Evolutionary conservation across 2,888 invertebrate genomes (phyloP).

Genomic region (Matsumyia berberina): DNA sequence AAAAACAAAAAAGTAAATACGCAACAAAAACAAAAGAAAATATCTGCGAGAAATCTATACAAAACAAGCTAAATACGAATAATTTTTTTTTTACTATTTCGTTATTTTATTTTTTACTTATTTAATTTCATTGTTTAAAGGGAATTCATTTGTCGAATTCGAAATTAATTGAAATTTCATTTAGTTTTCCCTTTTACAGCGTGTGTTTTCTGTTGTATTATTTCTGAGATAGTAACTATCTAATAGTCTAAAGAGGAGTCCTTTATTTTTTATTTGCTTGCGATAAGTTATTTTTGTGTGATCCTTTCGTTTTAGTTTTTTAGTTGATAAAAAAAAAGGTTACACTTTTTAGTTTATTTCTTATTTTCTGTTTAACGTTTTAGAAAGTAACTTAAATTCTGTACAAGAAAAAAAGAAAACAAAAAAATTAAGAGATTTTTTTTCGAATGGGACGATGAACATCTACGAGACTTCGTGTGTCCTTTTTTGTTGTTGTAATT

Average conservation of each 20-base stretch:
- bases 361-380: conserved; percentile 40
- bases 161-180: conserved; percentile 17
- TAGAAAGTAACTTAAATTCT: conserved; percentile 27
- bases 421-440: conserved; percentile 19
- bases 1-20: conserved; percentile 78
- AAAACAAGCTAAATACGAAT: conserved; percentile 54
- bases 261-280: conserved; percentile 76
- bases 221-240: conserved; percentile 57
- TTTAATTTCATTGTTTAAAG: conserved; percentile 29
- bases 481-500: conserved; percentile 77
- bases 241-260: conserved; percentile 69
- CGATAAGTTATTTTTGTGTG: conserved; percentile 64
- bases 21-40: conserved; percentile 65
- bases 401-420: conserved; percentile 23
- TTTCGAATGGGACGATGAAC: conserved; percentile 54
- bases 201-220: conserved; percentile 45
- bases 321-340: conserved; percentile 46
- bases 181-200: conserved; percentile 51
- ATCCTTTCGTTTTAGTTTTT: conserved; percentile 71
- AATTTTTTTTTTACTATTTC: conserved; percentile 37
- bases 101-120: conserved; percentile 20
- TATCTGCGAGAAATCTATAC: conserved; percentile 59
- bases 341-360: conserved; percentile 64
- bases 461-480: conserved; percentile 74
- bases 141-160: conserved; percentile 30